These are phyloP conservation scores for Dissostichus mawsoni DNA, from an alignment of 2,113 vertebrate genomes.

Conservation along the genomic window DNA sequence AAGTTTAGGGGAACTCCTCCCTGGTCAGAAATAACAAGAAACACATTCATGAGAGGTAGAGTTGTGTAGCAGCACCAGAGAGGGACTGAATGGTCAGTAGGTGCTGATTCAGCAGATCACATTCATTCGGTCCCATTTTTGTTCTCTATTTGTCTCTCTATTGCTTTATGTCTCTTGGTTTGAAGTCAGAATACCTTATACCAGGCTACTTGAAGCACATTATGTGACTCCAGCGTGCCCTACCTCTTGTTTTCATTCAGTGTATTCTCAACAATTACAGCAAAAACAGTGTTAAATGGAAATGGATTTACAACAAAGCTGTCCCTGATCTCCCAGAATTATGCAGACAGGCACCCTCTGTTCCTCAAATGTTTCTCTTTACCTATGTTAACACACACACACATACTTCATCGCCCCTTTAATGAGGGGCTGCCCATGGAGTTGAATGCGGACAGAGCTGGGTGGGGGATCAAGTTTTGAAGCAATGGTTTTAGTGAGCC, in stretches of 20 bases:
- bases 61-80: conserved; percentile 37
- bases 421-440: conserved; percentile 33
- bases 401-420: background rate
- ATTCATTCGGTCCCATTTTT: conserved; percentile 10
- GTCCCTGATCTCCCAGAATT: conserved; percentile 26
- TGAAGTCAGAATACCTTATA: background rate
- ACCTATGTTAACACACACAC: conserved; percentile 11
- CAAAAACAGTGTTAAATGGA: conserved; percentile 5
- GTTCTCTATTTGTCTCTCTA: background rate
- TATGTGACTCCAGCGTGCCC: background rate
- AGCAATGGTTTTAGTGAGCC: conserved; percentile 53
- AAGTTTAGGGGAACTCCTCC: conserved; percentile 53
- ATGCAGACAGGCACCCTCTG: conserved; percentile 24
- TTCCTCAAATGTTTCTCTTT: conserved; percentile 42
- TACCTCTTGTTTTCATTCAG: background rate
- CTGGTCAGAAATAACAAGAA: conserved; percentile 60
- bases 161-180: background rate
- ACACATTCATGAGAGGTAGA: conserved; percentile 58
- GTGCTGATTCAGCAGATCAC: conserved; percentile 47
- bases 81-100: conserved; percentile 30
- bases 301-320: conserved; percentile 38
- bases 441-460: conserved; percentile 33
- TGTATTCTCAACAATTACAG: conserved; percentile 12
- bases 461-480: conserved; percentile 60
- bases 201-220: background rate